Evolutionary conservation across 1,140 invertebrate species (phyloP).

Genomic region (Bombus huntii): DNA sequence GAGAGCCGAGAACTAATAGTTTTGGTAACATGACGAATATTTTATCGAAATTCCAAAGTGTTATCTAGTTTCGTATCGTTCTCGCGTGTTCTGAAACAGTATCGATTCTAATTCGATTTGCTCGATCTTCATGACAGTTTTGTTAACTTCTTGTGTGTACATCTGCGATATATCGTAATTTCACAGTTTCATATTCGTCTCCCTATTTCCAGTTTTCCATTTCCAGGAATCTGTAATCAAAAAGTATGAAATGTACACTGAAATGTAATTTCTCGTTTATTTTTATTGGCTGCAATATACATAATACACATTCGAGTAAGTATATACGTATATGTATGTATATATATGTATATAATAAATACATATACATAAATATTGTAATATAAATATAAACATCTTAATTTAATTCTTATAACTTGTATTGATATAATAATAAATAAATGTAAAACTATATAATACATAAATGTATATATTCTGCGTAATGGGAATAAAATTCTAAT

Average conservation of each 20-base stretch:
- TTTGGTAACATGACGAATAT: slow-evolving; percentile 18
- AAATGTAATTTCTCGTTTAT: neutral
- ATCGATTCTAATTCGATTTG: neutral
- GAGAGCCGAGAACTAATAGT: slow-evolving; percentile 12
- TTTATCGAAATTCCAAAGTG: neutral
- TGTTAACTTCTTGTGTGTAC: neutral
- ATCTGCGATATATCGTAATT: slow-evolving; percentile 44
- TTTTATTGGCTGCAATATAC: neutral
- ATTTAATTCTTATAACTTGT: no score
- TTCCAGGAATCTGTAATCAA: slow-evolving; percentile 16
- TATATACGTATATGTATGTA: no score
- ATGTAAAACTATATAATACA: neutral
- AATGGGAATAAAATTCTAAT: slow-evolving; percentile 1
- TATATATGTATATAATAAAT: no score
- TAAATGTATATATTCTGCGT: no score
- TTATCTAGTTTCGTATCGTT: neutral
- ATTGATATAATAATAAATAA: neutral
- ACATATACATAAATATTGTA: no score
- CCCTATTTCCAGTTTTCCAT: neutral
- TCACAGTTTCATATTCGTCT: slow-evolving; percentile 2
- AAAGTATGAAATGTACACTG: neutral
- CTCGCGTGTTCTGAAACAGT: neutral
- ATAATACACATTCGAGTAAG: no score
- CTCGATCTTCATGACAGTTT: neutral
- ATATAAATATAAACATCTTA: no score